Evolutionary conservation across 1,140 invertebrate species (phyloP).

Genomic region (Druon quercuslanigerum): DNA sequence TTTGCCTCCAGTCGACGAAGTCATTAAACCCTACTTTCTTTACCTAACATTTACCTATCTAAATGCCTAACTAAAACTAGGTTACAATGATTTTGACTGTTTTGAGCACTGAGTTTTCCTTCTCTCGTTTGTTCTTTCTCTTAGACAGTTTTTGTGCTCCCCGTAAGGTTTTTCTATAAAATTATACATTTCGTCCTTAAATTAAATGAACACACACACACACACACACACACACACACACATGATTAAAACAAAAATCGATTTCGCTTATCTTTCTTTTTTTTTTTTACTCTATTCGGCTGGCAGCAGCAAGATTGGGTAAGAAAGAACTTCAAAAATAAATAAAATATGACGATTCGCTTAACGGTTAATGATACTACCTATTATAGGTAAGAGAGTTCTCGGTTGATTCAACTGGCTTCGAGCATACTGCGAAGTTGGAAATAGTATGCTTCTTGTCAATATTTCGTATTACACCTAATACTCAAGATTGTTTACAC

Average conservation of each 20-base stretch:
- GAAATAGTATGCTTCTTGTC: not conserved
- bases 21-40: constrained; percentile 24
- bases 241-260: not conserved
- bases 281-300: not conserved
- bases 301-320: constrained; percentile 15
- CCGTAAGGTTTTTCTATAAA: not conserved
- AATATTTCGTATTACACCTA: not conserved
- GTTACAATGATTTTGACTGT: constrained; percentile 23
- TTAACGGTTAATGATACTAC: constrained; percentile 11
- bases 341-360: constrained; percentile 4
- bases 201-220: not conserved
- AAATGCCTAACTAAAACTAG: constrained; percentile 27
- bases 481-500: not conserved
- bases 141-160: constrained; percentile 12
- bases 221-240: not conserved
- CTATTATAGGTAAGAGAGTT: constrained; percentile 21
- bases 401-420: constrained; percentile 12
- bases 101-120: constrained; percentile 11
- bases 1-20: not conserved
- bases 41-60: constrained; percentile 23
- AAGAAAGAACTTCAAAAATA: constrained; percentile 13
- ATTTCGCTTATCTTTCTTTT: not conserved
- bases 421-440: not conserved
- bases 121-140: not conserved
- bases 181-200: not conserved